Evolutionary conservation across 2,113 vertebrate species (phyloP), one percentile per base, ranked within the genome.

Genomic region (Oryzias woworae): DNA sequence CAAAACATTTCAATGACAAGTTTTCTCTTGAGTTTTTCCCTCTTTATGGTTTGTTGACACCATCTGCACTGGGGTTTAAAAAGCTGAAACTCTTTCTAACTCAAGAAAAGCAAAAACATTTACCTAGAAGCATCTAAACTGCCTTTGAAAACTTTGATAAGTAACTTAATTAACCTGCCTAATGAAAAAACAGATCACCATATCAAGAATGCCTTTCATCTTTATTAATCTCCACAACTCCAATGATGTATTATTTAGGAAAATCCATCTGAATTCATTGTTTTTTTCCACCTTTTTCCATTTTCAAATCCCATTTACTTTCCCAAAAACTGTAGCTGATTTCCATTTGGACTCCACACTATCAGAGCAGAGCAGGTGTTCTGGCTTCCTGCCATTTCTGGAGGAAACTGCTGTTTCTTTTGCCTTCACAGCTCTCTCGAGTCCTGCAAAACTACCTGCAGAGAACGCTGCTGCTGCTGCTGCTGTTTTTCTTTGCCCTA

Each of bases 361-460:
- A 65, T 71, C 26, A 16, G 56, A 65, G 50, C 7, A 10, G 36
- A 51, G 71, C 76, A 80, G 71, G 69, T 73, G 31, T 23, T 22
- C 7, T 69, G 59, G 76, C 71, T 23, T 28, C 3, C 41, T 4
- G 65, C 68, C 78, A 69, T 56, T 55, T 66, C 62, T 55, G 8
- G 53, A 20, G 53, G 76, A 82, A 84, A 76, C 82, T 78, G 80
- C 73, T 85, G 82, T 8, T 79, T 81, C 63, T 62, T 56, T 68
- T 66, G 69, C 67, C 3, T 69, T 36, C 14, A 6, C 56, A 8
- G 6, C 18, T 53, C 79, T 68, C 69, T 71, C 7, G 81, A 73
- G 75, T 79, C 59, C 14, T 20, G 1, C 69, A 59, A 58, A 62
- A 4, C 73, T 44, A 7, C 58, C 71, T 64, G 60, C 53, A 1